Base-by-base conservation (phyloP, 2,888 invertebrate species). In the Lithophane semibrunnea region DNA sequence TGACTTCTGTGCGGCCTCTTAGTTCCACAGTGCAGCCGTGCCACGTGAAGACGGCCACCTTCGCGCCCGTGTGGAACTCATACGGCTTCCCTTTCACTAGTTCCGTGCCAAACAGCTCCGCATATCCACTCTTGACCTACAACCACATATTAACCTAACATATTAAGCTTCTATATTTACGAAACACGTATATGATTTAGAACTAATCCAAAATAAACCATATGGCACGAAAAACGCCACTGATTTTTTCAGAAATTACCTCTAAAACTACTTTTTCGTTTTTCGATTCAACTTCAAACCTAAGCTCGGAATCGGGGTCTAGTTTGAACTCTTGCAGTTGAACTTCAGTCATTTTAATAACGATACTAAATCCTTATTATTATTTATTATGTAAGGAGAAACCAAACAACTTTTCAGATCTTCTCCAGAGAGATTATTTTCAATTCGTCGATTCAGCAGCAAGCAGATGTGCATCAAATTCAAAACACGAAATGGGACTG, bases 101-200 rank as follows among this genome's bases (percentile, higher is more conserved):
- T 94, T 99, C 99, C 0, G 99, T 99, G 1, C 99, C 99, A 96
- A 99, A 99, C 64, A 99, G 97, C 96, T 99, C 99, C 0, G 99
- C 99, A 89, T 98, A 97, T 0, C 99, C 99, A 89, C 97, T 98
- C 92, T 98, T 98, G 81, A 99, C 96, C 98, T 99, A 93, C 60
- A 93, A 89, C 52, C 79, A 75, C 72, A 85, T 66, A 75, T 64
- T 85, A 77, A 80, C 81, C 77, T 79, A 68, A 79, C 12, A 44
- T 47, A 37, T 44, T 44, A 21, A 2, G 18, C 9, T 54, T 24
- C 1, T 5, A 61, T 2, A n/a, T 63, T 60, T 21, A 18, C 18
- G 10, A 63, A 60, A 60, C 37, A 16, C 47, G 24, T 56, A 16
- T 8, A 37, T 37, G 21, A 47, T 42, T 52, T 2, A 24, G 1